Percentiles rank a stretch among this genome's conserved stretches.
These are phyloP conservation scores for Podarcis raffonei DNA, from an alignment of 2,113 vertebrate species.

Conservation along the genomic window DNA sequence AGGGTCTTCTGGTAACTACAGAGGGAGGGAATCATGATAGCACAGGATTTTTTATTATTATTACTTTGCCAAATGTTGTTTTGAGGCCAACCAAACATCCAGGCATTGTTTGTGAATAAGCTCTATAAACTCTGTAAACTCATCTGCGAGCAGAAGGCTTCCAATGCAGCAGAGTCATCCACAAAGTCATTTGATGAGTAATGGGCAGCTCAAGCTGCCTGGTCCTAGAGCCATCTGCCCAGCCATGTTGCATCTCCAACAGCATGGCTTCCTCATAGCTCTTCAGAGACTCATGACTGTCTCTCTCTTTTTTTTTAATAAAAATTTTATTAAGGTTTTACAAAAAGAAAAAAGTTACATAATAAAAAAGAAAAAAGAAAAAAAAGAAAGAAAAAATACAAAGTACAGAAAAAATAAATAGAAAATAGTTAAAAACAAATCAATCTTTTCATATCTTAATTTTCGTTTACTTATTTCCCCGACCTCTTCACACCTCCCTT, in stretches of 20 bases:
- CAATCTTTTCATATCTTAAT: too few relatives aligned
- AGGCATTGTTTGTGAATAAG: slow-evolving; percentile 72
- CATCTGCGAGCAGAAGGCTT: slow-evolving; percentile 75
- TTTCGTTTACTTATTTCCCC: too few relatives aligned
- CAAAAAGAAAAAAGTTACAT: too few relatives aligned
- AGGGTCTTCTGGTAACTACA: not conserved
- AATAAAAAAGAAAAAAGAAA: too few relatives aligned
- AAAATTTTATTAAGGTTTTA: too few relatives aligned
- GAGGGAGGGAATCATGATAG: not conserved
- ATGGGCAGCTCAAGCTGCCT: slow-evolving; percentile 70
- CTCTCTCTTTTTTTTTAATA: too few relatives aligned
- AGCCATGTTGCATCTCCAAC: slow-evolving; percentile 53
- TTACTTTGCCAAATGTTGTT: slow-evolving; percentile 56
- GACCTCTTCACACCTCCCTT: too few relatives aligned
- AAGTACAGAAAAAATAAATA: too few relatives aligned
- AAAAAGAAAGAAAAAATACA: too few relatives aligned
- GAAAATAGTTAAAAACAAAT: too few relatives aligned
- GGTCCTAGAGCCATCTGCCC: slow-evolving; percentile 69
- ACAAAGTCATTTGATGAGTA: slow-evolving; percentile 66
- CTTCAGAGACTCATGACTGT: slow-evolving; percentile 46
- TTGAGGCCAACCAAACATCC: slow-evolving; percentile 56
- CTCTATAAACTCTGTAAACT: slow-evolving; percentile 62
- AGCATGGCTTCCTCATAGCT: slow-evolving; percentile 38
- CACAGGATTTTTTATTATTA: slow-evolving; percentile 31
- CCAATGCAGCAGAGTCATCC: slow-evolving; percentile 65